These are phyloP conservation scores for Scartelaos histophorus DNA, from an alignment of 2,113 vertebrate genomes.

Conservation along the genomic window DNA sequence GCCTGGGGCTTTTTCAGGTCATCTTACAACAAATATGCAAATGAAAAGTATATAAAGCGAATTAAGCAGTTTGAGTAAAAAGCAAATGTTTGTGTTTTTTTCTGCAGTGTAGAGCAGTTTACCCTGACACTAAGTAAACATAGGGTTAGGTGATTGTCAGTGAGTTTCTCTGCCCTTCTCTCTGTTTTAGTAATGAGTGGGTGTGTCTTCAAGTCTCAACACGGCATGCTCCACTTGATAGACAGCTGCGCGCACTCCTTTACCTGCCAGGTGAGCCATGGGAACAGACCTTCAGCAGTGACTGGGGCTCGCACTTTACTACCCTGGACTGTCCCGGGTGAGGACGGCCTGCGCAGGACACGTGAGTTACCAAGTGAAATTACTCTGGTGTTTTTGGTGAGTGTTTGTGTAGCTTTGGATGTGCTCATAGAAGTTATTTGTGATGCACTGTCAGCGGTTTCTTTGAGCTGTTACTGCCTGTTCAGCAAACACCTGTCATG, in stretches of 20 bases:
- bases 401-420: neutral
- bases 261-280: slow-evolving; percentile 63
- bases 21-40: slow-evolving; percentile 14
- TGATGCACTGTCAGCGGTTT: neutral
- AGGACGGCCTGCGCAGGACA: slow-evolving; percentile 17
- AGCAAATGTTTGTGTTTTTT: neutral
- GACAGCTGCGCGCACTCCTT: slow-evolving; percentile 49
- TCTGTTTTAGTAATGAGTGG: slow-evolving; percentile 41
- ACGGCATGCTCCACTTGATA: slow-evolving; percentile 54
- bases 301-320: neutral
- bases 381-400: neutral
- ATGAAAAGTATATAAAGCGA: slow-evolving; percentile 29
- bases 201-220: slow-evolving; percentile 72
- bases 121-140: neutral
- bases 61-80: neutral
- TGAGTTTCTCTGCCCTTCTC: slow-evolving; percentile 14
- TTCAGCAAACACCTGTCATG: slow-evolving; percentile 40
- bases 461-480: slow-evolving; percentile 7
- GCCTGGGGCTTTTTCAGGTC: slow-evolving; percentile 52
- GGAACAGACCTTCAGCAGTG: slow-evolving; percentile 19
- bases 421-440: neutral
- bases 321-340: neutral
- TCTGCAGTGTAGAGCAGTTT: neutral
- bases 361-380: slow-evolving; percentile 44
- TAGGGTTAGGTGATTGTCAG: neutral